Evolutionary conservation across 2,797 vertebrate species (phyloP).

Genomic region (Rhinatrema bivittatum): DNA sequence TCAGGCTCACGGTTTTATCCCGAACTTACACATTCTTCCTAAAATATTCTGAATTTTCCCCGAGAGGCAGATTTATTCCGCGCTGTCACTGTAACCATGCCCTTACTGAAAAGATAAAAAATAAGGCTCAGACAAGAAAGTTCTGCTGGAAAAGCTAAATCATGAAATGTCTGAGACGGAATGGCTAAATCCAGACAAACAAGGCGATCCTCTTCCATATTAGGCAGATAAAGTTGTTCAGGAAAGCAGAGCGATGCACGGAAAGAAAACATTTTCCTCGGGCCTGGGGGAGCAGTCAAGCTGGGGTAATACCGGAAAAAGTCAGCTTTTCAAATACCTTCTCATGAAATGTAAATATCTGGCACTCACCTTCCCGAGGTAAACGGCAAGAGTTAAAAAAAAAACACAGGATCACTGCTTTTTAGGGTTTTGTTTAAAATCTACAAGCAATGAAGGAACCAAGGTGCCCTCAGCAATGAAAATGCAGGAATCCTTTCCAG

Average conservation of each 20-base stretch:
- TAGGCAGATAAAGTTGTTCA: constrained; percentile 93
- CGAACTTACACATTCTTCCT: constrained; percentile 12
- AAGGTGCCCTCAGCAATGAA: too few relatives aligned
- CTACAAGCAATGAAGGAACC: too few relatives aligned
- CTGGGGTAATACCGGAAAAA: constrained; percentile 50
- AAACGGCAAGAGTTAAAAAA: too few relatives aligned
- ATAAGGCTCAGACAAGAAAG: constrained; percentile 56
- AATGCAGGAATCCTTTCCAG: too few relatives aligned
- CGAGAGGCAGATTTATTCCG: constrained; percentile 47
- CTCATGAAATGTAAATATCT: constrained; percentile 47
- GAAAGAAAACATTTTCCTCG: constrained; percentile 70
- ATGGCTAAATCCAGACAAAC: constrained; percentile 58
- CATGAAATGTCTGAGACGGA: constrained; percentile 69
- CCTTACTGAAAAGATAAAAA: constrained; percentile 55
- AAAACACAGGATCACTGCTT: too few relatives aligned
- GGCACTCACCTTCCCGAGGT: too few relatives aligned
- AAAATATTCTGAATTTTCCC: constrained; percentile 25
- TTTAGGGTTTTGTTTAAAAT: too few relatives aligned
- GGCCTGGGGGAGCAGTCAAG: constrained; percentile 59
- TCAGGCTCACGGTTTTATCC: neutral
- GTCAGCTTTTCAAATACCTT: constrained; percentile 48
- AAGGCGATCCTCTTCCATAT: constrained; percentile 75
- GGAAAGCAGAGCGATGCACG: constrained; percentile 91
- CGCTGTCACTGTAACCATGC: constrained; percentile 39
- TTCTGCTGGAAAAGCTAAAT: constrained; percentile 53